Conservation (phyloP, 2,113 vertebrate genomes). For the Gallinago jamesoni region DNA sequence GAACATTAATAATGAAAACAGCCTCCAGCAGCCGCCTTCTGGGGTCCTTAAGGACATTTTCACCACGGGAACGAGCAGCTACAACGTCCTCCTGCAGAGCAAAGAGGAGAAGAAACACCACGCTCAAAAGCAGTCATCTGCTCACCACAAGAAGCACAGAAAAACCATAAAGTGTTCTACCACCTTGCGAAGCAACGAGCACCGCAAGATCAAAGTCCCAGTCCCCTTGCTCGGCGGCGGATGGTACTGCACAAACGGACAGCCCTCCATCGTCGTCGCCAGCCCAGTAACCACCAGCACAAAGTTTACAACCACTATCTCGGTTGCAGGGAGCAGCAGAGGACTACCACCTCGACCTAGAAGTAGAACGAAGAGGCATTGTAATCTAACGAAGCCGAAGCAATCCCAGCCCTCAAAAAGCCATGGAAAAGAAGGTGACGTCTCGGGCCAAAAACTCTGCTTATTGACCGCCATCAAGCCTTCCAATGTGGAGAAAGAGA, state of each 20-base stretch:
- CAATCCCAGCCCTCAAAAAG: slow-evolving; percentile 66
- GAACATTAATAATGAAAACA: slow-evolving; percentile 71
- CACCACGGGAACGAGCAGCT: slow-evolving; percentile 84
- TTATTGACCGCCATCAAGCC: slow-evolving; percentile 92
- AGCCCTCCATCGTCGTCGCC: slow-evolving; percentile 35
- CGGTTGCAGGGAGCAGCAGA: slow-evolving; percentile 69
- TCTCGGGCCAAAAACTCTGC: slow-evolving; percentile 79
- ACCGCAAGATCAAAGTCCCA: not conserved
- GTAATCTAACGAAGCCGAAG: slow-evolving; percentile 62
- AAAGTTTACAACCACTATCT: slow-evolving; percentile 63
- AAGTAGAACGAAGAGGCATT: slow-evolving; percentile 46
- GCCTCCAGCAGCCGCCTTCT: slow-evolving; percentile 71
- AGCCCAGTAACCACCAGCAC: slow-evolving; percentile 23
- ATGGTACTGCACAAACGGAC: slow-evolving; percentile 51
- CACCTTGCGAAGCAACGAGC: slow-evolving; percentile 31
- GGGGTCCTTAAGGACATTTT: slow-evolving; percentile 84
- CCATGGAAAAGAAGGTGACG: slow-evolving; percentile 69
- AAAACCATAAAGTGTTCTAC: slow-evolving; percentile 30
- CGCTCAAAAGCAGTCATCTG: slow-evolving; percentile 42
- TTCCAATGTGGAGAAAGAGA: slow-evolving; percentile 89
- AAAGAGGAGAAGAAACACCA: slow-evolving; percentile 79
- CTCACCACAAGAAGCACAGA: slow-evolving; percentile 58
- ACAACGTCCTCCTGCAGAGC: slow-evolving; percentile 83
- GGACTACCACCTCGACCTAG: slow-evolving; percentile 59
- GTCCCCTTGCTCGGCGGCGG: slow-evolving; percentile 9